These are phyloP conservation scores for Drosophila seguyi DNA, from an alignment of 1,140 invertebrate species.

Conservation along the genomic window DNA sequence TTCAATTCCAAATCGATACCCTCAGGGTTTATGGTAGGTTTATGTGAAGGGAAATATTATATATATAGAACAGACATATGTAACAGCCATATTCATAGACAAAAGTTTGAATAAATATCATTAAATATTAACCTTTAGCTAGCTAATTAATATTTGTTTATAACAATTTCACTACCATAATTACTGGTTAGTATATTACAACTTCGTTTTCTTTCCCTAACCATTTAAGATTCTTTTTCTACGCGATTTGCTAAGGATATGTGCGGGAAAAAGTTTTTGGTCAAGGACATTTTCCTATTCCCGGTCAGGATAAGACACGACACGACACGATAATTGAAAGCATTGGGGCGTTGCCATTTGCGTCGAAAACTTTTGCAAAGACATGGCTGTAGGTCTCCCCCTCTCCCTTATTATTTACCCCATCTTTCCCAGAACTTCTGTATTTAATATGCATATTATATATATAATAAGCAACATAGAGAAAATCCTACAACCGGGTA, in stretches of 20 bases:
- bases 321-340: constrained; percentile 63
- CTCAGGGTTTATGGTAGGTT: background rate
- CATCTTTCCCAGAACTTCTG: background rate
- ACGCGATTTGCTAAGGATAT: constrained; percentile 28
- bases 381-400: constrained; percentile 2
- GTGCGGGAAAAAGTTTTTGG: constrained; percentile 26
- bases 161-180: background rate
- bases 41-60: background rate
- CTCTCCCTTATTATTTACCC: constrained; percentile 1
- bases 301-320: constrained; percentile 1
- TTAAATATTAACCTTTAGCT: background rate
- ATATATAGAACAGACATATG: background rate
- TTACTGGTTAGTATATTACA: background rate
- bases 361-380: constrained; percentile 21
- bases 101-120: background rate
- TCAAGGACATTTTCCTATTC: constrained; percentile 35
- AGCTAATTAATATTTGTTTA: background rate
- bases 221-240: constrained; percentile 18
- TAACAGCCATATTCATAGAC: too few relatives aligned
- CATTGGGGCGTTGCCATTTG: constrained; percentile 57
- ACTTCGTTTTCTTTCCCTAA: background rate
- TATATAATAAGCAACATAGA: background rate
- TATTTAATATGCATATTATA: background rate
- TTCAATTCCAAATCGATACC: constrained; percentile 27
- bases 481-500: background rate